Percentiles rank a stretch among this genome's conserved stretches.
Conservation (phyloP, 1,140 invertebrate species). For the Prorops nasuta region DNA sequence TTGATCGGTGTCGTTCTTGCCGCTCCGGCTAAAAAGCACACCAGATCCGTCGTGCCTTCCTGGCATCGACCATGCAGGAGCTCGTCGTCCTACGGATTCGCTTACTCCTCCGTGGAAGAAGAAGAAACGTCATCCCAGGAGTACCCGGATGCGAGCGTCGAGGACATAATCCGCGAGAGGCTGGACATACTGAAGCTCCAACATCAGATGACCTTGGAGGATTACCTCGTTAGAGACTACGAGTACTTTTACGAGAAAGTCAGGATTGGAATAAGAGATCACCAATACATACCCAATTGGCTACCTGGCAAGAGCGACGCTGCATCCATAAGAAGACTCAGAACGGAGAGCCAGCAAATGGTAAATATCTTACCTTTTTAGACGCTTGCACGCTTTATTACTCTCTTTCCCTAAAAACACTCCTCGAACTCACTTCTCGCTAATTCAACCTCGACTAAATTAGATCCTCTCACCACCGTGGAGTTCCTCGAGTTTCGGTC, state of each 20-base stretch:
- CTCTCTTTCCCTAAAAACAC: too few species aligned
- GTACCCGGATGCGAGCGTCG: slow-evolving; percentile 34
- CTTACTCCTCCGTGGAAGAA: slow-evolving; percentile 15
- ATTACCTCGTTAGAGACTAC: slow-evolving; percentile 44
- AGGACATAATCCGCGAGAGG: slow-evolving; percentile 29
- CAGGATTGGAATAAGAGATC: slow-evolving; percentile 41
- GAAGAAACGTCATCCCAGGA: slow-evolving; percentile 10
- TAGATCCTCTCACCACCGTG: too few species aligned
- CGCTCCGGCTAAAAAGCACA: too few species aligned
- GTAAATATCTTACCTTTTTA: slow-evolving; percentile 33
- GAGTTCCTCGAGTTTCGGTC: too few species aligned
- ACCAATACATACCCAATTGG: slow-evolving; percentile 55
- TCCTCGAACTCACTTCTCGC: background rate
- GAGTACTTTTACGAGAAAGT: slow-evolving; percentile 46
- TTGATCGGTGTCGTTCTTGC: too few species aligned
- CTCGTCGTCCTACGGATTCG: background rate
- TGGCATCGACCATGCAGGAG: background rate
- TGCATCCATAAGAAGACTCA: slow-evolving; percentile 30
- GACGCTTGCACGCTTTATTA: too few species aligned
- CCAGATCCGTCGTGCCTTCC: too few species aligned
- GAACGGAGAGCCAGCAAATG: slow-evolving; percentile 25
- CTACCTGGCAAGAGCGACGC: slow-evolving; percentile 47
- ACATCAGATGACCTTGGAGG: slow-evolving; percentile 38
- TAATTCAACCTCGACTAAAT: too few species aligned
- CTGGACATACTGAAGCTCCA: slow-evolving; percentile 39